Base-by-base conservation (phyloP, 2,113 vertebrate species). In the Camelus dromedarius region DNA sequence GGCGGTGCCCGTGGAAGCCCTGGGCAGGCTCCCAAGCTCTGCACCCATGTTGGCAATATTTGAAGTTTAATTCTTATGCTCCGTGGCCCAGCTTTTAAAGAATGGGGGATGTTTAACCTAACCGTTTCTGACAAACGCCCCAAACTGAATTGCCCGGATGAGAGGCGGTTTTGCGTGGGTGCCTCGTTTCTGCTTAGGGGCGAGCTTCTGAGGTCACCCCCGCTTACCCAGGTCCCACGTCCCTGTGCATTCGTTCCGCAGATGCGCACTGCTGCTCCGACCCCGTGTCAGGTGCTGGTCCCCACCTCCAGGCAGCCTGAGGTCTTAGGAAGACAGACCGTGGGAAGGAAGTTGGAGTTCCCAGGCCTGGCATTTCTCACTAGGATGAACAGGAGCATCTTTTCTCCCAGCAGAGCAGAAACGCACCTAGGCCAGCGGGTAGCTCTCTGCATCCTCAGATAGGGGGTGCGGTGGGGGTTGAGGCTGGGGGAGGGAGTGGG, bases 11-110 rank as follows among this genome's bases (percentile, higher is more conserved):
- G 73, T 38, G 87, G 90, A 62, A 72, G 85, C 89, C 70, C 75
- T 16, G 80, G 76, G 95, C 95, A 62, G 86, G 81, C 93, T 72
- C 93, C 96, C 93, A 76, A 75, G 90, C 86, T 32, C 75, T 72
- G 76, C 89, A 14, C 85, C 64, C 70, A 11, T 88, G 89, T 56
- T 93, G 89, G 67, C 95, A 73, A 9, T 79, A 14, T 60, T 7
- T 30, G 83, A 91, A 95, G 97, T 93, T 93, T 46, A 18, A 35
- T 91, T 64, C 50, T 80, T 52, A 28, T 3, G 84, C 75, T 52
- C 56, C 14, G 52, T 48, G 82, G 70, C 82, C 83, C 72, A 9
- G 66, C 54, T 75, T 86, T 76, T 88, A 80, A 94, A 66, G 73
- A 67, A 20, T 3, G 58, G 54, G 88, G 28, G 15, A 2, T 14